Conservation (phyloP, 23 tunicate genomes). For the Trididemnum miniatum region DNA sequence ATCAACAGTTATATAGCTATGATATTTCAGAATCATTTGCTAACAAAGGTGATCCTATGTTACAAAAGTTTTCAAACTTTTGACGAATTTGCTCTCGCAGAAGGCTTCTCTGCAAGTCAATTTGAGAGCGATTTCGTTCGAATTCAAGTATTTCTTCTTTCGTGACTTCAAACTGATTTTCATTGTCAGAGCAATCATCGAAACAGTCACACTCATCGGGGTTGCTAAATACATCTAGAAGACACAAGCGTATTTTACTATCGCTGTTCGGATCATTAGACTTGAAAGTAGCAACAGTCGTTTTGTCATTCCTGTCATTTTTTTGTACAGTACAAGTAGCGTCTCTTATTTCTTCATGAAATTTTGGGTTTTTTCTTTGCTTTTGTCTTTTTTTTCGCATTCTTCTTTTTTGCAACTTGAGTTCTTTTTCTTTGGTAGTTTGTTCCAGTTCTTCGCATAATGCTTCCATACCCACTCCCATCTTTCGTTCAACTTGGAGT, state of each 20-base stretch:
- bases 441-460: conserved; percentile 71
- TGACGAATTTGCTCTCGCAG: conserved; percentile 70
- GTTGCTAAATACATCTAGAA: conserved; percentile 32
- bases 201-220: conserved; percentile 12
- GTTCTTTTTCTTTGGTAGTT: conserved; percentile 37
- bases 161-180: conserved; percentile 39
- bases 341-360: not conserved
- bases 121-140: conserved; percentile 60
- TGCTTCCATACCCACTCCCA: conserved; percentile 70
- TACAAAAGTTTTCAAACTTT: conserved; percentile 63
- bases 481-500: conserved; percentile 33
- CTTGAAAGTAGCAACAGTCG: not conserved
- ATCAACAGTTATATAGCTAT: too few relatives aligned
- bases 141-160: conserved; percentile 79
- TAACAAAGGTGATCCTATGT: not conserved
- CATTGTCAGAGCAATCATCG: conserved; percentile 32
- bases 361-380: conserved; percentile 28
- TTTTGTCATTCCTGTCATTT: not conserved
- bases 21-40: too few relatives aligned
- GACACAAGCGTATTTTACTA: conserved; percentile 23
- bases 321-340: not conserved
- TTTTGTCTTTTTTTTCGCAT: conserved; percentile 42
- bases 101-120: conserved; percentile 46
- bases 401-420: conserved; percentile 36
- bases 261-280: not conserved